phyloP scores from a whole-genome alignment of 2,888 invertebrate genomes.

The Tuberolachnus salignus region DNA sequence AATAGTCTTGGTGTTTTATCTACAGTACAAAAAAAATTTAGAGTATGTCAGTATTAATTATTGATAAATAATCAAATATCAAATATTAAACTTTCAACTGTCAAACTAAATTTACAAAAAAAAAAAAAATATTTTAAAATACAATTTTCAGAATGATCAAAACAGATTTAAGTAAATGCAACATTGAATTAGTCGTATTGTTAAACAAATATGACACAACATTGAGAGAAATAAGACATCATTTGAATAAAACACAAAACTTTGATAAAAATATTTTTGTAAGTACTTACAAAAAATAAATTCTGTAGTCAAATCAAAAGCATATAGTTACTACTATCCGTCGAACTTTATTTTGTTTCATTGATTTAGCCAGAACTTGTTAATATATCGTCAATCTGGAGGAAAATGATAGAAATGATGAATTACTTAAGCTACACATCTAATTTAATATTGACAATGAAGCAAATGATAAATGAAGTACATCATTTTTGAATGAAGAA shows the following conservation, averaged over 20 bases:
- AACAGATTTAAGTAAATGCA: conserved; percentile 11
- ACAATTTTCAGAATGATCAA: conserved; percentile 24
- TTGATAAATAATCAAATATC: no score
- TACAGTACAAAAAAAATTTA: conserved; percentile 25
- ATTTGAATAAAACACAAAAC: not conserved
- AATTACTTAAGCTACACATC: conserved; percentile 27
- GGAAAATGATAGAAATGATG: conserved; percentile 20
- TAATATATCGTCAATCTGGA: conserved; percentile 5
- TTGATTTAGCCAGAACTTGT: conserved; percentile 12
- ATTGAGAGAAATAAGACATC: not conserved
- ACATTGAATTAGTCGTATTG: not conserved
- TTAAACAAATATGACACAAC: not conserved
- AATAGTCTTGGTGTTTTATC: conserved; percentile 6
- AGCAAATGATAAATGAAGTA: conserved; percentile 22
- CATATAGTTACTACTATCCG: not conserved
- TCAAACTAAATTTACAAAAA: no score
- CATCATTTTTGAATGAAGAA: not conserved
- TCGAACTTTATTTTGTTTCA: not conserved
- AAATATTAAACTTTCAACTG: no score
- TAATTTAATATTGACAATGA: conserved; percentile 28
- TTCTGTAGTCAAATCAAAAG: no score
- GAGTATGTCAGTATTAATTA: conserved; percentile 21
- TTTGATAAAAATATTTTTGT: not conserved
- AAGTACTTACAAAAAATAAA: not conserved
- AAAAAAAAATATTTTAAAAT: not conserved